Conservation (phyloP, 2,797 vertebrate species). For the Lagothrix lagotricha region DNA sequence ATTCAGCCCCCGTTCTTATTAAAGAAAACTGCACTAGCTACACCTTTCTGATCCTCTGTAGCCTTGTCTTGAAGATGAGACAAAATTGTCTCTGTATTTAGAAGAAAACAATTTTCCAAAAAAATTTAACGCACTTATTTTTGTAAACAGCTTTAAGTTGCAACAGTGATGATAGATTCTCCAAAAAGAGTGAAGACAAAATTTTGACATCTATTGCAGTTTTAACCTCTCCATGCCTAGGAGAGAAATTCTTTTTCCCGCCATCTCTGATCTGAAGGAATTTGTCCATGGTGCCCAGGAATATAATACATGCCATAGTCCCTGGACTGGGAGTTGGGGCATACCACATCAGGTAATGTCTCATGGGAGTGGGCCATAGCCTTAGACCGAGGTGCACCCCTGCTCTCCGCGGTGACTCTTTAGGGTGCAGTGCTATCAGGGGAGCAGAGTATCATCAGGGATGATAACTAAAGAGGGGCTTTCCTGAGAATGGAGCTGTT, state of each 20-base stretch:
- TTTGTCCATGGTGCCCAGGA: neutral
- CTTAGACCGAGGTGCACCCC: too few species aligned
- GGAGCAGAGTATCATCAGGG: neutral
- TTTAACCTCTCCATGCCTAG: neutral
- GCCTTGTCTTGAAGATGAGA: neutral
- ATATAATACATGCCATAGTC: neutral
- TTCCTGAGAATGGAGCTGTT: neutral
- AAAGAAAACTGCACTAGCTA: neutral
- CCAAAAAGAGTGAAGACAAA: neutral
- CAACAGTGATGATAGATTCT: neutral
- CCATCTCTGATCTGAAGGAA: neutral
- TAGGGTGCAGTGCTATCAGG: neutral
- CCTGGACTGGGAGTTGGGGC: neutral
- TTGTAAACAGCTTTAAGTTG: neutral
- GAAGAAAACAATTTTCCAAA: neutral
- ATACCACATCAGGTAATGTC: neutral
- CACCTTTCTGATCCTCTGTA: neutral
- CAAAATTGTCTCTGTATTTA: neutral
- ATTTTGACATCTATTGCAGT: neutral
- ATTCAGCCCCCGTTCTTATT: neutral
- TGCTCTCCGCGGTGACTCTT: neutral
- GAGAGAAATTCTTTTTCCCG: neutral
- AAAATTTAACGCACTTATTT: neutral
- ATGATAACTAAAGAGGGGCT: neutral
- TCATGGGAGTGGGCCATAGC: neutral